Evolutionary conservation across 2,888 invertebrate genomes (phyloP), one percentile per base, ranked within the genome.

Genomic region (Drosophila tanythrix): DNA sequence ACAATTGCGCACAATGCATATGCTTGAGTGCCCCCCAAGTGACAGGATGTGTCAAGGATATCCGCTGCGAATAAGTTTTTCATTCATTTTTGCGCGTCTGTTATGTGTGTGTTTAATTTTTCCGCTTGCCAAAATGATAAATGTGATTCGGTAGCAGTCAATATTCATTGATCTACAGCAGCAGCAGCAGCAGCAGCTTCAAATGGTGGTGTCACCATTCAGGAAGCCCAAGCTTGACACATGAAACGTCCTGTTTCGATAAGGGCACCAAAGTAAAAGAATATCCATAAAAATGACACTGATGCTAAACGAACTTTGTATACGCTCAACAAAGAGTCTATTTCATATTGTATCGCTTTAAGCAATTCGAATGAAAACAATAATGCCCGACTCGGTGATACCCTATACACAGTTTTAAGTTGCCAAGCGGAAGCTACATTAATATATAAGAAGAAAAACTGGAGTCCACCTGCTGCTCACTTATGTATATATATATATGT

Each of bases 31-130:
- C 52, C 50, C 25, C 29, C 72, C 72, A 83, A 55, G 84, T 86
- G 90, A 85, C 92, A 92, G 92, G 92, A 92, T 92, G 89, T 92
- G 92, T 92, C 92, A 92, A 92, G 92, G 92, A 92, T 92, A 92
- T 92, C 92, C 92, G 92, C 83, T 84, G 85, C 82, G 90, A 78
- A 84, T 71, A 82, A 80, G 74, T 75, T 72, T 67, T 77, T 63
- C 71, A 64, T 71, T 71, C 46, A 25, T 46, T 46, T 80, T 59
- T 53, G 36, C 55, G 40, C 58, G 71, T 52, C 46, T 29, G 18
- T 27, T 18, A 10, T 38, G n/a, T 27, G 55, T 74, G 70, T 71
- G 53, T 85, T 79, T 82, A 86, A 85, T 86, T 88, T 88, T 86
- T 81, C 83, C 88, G 81, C 62, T 79, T 59, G 61, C 58, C 69